Evolutionary conservation across 2,888 invertebrate genomes (phyloP), one percentile per base, ranked within the genome.

Genomic region (Lasiommata megera): DNA sequence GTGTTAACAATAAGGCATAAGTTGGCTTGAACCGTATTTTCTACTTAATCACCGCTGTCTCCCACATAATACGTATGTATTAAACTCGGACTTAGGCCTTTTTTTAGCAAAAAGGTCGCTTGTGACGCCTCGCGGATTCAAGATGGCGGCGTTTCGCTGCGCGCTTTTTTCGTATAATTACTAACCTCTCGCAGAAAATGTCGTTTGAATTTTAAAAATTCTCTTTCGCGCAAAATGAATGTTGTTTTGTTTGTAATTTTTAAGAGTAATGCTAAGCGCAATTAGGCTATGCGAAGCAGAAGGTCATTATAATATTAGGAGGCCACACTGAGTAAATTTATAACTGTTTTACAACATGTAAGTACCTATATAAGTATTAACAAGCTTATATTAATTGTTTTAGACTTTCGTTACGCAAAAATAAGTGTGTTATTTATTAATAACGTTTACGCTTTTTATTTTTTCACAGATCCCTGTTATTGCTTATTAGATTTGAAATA

Each of bases 71-170:
- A 84, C 76, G 77, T 85, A 84, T 79, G 83, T 84, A 82, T 81
- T 82, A 77, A 79, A 80, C 77, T 74, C 70, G 80, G 82, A 84
- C 87, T 88, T 88, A 84, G 77, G 79, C 80, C 75, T 81, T 87
- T 87, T 86, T 82, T 74, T 70, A 73, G 69, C 74, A 76, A 78
- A 79, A 79, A 77, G 75, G 73, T 76, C 79, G 79, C 75, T 77
- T 80, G 83, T 85, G 86, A 88, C 85, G 86, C 87, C 82, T 85
- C 81, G 79, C 81, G 79, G 73, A 82, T 76, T 66, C 87, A 88
- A 89, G 87, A 89, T 89, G 88, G 88, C 88, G 75, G 70, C 74
- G 66, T 66, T 69, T 73, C 70, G 70, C 69, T 62, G 61, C 57
- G 56, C 56, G 57, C 61, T 67, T 64, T 65, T 67, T 66, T 65